Evolutionary conservation across 1,140 invertebrate species (phyloP).

Genomic region (Hyles euphorbiae): DNA sequence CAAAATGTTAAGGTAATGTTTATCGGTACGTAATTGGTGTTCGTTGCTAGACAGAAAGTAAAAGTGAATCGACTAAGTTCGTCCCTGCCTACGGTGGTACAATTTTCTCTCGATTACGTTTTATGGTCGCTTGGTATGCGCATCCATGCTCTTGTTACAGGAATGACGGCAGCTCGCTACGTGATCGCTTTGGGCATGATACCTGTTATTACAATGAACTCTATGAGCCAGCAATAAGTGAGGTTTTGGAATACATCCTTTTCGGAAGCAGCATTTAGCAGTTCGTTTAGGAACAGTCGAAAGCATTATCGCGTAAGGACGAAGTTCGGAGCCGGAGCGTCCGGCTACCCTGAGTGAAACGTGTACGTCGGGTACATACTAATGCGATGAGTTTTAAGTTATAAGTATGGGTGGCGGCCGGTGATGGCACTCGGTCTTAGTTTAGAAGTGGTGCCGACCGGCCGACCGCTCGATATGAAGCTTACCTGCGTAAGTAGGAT

Average conservation of each 20-base stretch:
- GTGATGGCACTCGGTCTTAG: slow-evolving; percentile 39
- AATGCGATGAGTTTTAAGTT: slow-evolving; percentile 54
- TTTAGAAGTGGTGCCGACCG: slow-evolving; percentile 39
- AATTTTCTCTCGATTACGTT: slow-evolving; percentile 71
- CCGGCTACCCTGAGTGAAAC: slow-evolving; percentile 62
- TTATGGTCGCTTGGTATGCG: slow-evolving; percentile 56
- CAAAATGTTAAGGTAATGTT: too few species aligned
- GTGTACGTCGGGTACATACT: slow-evolving; percentile 54
- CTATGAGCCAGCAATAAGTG: slow-evolving; percentile 22
- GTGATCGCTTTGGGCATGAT: slow-evolving; percentile 27
- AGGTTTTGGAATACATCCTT: slow-evolving; percentile 12
- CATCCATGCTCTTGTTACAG: slow-evolving; percentile 48
- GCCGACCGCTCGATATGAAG: slow-evolving; percentile 54
- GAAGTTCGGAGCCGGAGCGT: slow-evolving; percentile 29
- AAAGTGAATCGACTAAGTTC: slow-evolving; percentile 22
- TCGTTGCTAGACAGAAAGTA: background rate
- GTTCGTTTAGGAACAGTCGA: slow-evolving; percentile 47
- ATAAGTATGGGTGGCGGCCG: slow-evolving; percentile 59
- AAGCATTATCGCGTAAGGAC: slow-evolving; percentile 49
- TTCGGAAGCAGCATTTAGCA: slow-evolving; percentile 35
- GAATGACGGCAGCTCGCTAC: slow-evolving; percentile 59
- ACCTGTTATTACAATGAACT: slow-evolving; percentile 19
- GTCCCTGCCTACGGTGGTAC: slow-evolving; percentile 43
- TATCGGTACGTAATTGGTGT: too few species aligned
- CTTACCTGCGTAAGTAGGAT: slow-evolving; percentile 48